Evolutionary conservation across 1,140 invertebrate species (phyloP), one percentile per base, ranked within the genome.

Genomic region (Radopholus similis): DNA sequence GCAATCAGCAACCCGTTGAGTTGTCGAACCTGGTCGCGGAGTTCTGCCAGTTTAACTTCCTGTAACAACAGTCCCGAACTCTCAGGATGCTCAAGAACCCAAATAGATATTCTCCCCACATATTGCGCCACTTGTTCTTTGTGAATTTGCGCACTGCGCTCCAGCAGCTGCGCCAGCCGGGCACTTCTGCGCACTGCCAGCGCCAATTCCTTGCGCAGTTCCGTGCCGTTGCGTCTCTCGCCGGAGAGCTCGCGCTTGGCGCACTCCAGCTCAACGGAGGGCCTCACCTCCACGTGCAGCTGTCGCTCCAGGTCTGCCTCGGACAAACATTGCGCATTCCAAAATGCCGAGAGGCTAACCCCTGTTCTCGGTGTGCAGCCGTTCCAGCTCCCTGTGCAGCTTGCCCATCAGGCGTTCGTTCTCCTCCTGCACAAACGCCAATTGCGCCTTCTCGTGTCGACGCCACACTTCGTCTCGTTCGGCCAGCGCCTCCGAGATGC

Each of bases 381-480:
- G 23, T 23, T 75, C 70, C 30, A 72, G 13, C 70, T 72, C 70
- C 6, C 28, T 38, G 40, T 71, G 72, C 34, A 72, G 56, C 9
- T 66, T 23, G 34, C 28, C 30, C 8, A 72, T 40, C 72, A 72
- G 30, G 18, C 69, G 65, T n/a, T 64, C 42, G 35, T 55, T 53
- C 40, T 75, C 35, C 2, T 72, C n/a, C 47, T 72, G 64, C 13
- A 71, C 15, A 34, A 53, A 71, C 18, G 54, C 32, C 21, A 71
- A 68, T 38, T 71, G 69, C 6, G 9, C 64, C 21, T 67, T 67
- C 40, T 72, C 71, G 54, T 71, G 69, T 35, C 70, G 72, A 44
- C 71, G 18, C 69, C 69, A 71, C 62, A 71, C 68, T 9, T 66
- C 71, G 47, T 71, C 71, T 34, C 71, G 65, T 73, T 71, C 71